Percentiles rank a stretch among this genome's conserved stretches.
Evolutionary conservation across 35 echinoderm and acorn worm genomes (phyloP).

Genomic region (Ophioderma brevispina): DNA sequence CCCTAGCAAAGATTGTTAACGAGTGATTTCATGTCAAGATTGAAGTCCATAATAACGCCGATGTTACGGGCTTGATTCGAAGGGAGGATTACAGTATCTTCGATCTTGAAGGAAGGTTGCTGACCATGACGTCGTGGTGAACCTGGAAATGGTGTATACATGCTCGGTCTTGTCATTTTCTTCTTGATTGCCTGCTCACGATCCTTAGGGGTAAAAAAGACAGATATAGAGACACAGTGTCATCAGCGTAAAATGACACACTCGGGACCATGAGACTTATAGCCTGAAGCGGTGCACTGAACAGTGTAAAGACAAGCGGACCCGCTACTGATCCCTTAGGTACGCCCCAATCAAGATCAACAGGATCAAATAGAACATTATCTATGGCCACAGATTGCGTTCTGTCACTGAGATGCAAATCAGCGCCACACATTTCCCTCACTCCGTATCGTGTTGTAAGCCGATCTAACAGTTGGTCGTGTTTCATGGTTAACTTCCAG

Average conservation of each 20-base stretch:
- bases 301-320: not conserved
- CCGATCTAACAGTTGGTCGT: slow-evolving; percentile 23
- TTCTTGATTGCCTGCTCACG: too few relatives aligned
- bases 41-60: not conserved
- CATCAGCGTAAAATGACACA: too few relatives aligned
- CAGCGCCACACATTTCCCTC: slow-evolving; percentile 32
- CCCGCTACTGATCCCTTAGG: slow-evolving; percentile 7
- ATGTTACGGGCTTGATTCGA: not conserved
- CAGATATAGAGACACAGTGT: too few relatives aligned
- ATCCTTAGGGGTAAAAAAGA: too few relatives aligned
- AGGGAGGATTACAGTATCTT: not conserved
- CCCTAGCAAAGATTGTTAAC: not conserved
- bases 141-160: not conserved
- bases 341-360: not conserved
- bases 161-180: not conserved
- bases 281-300: too few relatives aligned
- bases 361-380: too few relatives aligned
- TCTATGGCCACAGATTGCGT: too few relatives aligned
- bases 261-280: too few relatives aligned
- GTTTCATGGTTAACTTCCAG: slow-evolving; percentile 51
- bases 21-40: not conserved
- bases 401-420: slow-evolving; percentile 46
- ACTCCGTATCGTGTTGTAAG: slow-evolving; percentile 51
- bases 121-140: not conserved
- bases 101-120: not conserved